These are phyloP conservation scores for Cheilosia scutellata DNA, from an alignment of 2,888 invertebrate species.

Conservation along the genomic window DNA sequence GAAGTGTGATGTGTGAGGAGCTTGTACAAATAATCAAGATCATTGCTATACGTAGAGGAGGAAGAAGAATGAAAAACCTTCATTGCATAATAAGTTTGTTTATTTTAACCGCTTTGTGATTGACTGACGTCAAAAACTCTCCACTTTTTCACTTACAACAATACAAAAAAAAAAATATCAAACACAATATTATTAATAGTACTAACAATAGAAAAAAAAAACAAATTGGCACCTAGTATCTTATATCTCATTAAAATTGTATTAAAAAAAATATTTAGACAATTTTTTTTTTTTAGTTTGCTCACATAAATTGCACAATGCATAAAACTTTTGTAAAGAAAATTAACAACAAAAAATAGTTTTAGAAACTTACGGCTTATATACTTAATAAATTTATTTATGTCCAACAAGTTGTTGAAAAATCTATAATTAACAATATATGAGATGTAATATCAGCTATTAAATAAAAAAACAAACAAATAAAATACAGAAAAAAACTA, in stretches of 20 bases:
- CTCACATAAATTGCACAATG: conserved; percentile 6
- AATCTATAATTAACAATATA: not conserved
- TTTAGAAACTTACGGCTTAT: conserved; percentile 7
- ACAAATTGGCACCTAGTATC: conserved; percentile 71
- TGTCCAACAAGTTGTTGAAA: not conserved
- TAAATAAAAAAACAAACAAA: conserved; percentile 14
- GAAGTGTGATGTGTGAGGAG: not conserved
- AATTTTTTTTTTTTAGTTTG: conserved; percentile 2
- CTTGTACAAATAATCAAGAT: conserved; percentile 44
- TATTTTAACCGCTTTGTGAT: conserved; percentile 56
- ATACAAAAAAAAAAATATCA: conserved; percentile 20
- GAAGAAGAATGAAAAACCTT: conserved; percentile 24
- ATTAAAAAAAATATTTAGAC: not conserved
- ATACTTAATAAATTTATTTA: conserved; percentile 18
- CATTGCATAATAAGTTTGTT: conserved; percentile 49
- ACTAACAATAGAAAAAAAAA: conserved; percentile 37
- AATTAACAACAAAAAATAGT: too few species aligned
- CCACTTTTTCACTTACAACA: conserved; percentile 28
- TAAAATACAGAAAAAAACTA: conserved; percentile 15
- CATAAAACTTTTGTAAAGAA: too few species aligned
- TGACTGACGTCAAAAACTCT: conserved; percentile 55
- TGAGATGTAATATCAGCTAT: conserved; percentile 7
- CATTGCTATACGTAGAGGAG: conserved; percentile 29
- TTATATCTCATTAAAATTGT: conserved; percentile 56
- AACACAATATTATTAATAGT: conserved; percentile 17